Conservation (phyloP, 2,888 invertebrate species). For the Drosophila basisetae region DNA sequence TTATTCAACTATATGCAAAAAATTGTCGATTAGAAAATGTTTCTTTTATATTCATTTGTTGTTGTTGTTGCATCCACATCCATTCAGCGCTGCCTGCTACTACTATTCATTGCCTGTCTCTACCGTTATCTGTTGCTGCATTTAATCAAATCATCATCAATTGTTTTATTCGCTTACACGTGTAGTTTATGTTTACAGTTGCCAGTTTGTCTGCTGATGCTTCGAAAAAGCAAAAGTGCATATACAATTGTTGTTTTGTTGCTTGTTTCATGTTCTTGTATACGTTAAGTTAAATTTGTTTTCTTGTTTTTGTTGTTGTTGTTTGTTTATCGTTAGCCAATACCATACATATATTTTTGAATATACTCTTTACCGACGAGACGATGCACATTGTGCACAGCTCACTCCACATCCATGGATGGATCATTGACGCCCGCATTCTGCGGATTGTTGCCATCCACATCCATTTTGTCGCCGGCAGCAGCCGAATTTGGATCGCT, state of each 20-base stretch:
- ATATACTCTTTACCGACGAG: conserved; percentile 39
- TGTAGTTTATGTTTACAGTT: conserved; percentile 47
- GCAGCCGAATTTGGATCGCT: conserved; percentile 53
- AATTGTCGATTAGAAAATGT: conserved; percentile 75
- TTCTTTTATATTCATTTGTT: conserved; percentile 38
- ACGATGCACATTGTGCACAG: conserved; percentile 9
- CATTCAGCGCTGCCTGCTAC: conserved; percentile 16
- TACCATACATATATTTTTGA: conserved; percentile 53
- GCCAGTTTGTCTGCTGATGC: conserved; percentile 56
- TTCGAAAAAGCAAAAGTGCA: conserved; percentile 45
- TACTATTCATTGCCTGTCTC: conserved; percentile 17
- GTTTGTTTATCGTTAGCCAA: conserved; percentile 59
- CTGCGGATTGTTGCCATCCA: conserved; percentile 61
- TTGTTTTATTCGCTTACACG: conserved; percentile 46
- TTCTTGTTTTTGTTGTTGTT: conserved; percentile 24
- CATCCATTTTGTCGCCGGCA: conserved; percentile 70
- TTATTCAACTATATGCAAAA: conserved; percentile 77
- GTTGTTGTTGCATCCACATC: conserved; percentile 5
- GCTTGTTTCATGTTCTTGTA: conserved; percentile 39
- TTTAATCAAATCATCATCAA: conserved; percentile 34
- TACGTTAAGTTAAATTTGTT: conserved; percentile 48
- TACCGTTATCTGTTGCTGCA: conserved; percentile 35
- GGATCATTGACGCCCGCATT: conserved; percentile 74
- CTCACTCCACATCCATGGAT: conserved; percentile 84
- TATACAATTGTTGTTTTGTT: conserved; percentile 58